Evolutionary conservation across 2,888 invertebrate genomes (phyloP), one percentile per base, ranked within the genome.

Genomic region (Meganola albula): DNA sequence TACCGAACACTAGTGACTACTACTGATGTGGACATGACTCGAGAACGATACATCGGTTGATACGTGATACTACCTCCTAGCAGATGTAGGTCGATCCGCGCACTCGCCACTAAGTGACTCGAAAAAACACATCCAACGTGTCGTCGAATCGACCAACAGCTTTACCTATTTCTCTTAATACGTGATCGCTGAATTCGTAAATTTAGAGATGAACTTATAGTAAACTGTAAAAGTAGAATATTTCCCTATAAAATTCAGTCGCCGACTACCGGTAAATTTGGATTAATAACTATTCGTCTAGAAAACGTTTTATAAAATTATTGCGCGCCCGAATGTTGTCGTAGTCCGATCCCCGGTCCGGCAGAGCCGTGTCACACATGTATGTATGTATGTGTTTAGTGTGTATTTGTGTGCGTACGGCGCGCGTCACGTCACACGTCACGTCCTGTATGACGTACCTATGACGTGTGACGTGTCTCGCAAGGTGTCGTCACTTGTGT

Each of bases 381-480:
- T n/a, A n/a, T n/a, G n/a, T n/a, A n/a, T n/a, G n/a, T n/a, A n/a
- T n/a, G n/a, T n/a, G n/a, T n/a, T n/a, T n/a, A n/a, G 46, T 58
- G 59, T 43, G 44, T 63, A 55, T 47, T n/a, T n/a, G n/a, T n/a
- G n/a, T n/a, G n/a, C n/a, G n/a, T n/a, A n/a, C n/a, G n/a, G n/a
- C n/a, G 57, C 56, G 56, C 64, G 53, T 70, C 61, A 55, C 63
- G 63, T 63, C 53, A 57, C n/a, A 47, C 48, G 56, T 71, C 69
- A 80, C 85, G 84, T 84, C 84, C 85, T 83, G 71, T 79, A 77
- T 82, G 83, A 83, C 84, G 80, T 75, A n/a, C n/a, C n/a, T 20
- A 20, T 7, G 8, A 5, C 34, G 37, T 30, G 40, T 31, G 27
- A 34, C 31, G 40, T 18, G 33, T 40, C 43, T 32, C 44, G 45